Percentiles rank a stretch among this genome's conserved stretches.
phyloP scores from a whole-genome alignment of 2,113 vertebrate species.

The Sminthopsis crassicaudata region DNA sequence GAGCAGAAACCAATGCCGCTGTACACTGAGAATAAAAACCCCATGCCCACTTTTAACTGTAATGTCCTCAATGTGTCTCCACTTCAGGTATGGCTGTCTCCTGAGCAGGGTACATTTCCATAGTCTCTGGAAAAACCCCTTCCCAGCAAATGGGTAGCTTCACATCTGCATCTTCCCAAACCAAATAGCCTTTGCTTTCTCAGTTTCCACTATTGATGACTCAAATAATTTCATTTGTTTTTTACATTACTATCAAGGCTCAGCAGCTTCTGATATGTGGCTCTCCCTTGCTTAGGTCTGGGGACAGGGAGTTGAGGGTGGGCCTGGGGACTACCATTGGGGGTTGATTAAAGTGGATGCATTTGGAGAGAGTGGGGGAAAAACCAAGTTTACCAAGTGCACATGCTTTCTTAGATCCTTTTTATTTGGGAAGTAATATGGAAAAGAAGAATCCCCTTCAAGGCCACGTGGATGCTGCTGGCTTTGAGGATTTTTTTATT shows the following conservation, averaged over 20 bases:
- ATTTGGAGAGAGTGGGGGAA: neutral
- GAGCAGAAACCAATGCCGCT: constrained; percentile 77
- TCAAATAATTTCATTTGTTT: neutral
- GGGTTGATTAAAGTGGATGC: neutral
- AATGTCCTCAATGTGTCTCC: constrained; percentile 70
- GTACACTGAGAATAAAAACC: constrained; percentile 84
- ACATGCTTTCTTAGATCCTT: neutral
- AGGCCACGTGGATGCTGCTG: neutral
- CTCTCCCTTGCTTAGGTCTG: neutral
- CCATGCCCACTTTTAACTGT: constrained; percentile 74
- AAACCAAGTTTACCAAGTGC: neutral
- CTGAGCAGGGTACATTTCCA: fast-evolving
- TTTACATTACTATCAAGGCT: neutral
- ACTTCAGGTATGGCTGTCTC: neutral
- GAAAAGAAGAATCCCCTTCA: neutral
- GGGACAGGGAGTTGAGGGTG: too few relatives aligned
- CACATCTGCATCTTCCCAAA: neutral
- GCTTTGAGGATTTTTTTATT: neutral
- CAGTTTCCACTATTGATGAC: fast-evolving
- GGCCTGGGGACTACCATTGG: neutral
- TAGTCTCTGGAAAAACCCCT: fast-evolving
- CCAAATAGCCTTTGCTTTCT: neutral
- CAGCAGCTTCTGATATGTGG: neutral
- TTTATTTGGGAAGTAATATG: neutral
- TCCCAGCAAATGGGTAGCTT: fast-evolving